phyloP scores from a whole-genome alignment of 92 coral and sea anemone genomes.

The Parazoanthus swiftii region DNA sequence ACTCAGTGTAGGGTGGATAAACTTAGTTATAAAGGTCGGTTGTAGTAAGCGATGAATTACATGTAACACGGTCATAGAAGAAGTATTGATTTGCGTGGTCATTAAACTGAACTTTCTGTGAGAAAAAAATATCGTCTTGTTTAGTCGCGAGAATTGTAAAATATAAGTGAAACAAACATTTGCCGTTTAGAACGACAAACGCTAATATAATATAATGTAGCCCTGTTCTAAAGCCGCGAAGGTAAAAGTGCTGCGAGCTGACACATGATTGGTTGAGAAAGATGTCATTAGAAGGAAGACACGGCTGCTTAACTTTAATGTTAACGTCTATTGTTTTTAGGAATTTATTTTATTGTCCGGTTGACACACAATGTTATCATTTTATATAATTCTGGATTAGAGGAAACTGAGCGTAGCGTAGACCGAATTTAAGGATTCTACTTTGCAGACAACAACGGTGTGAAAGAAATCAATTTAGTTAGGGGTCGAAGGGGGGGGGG shows the following conservation, averaged over 20 bases:
- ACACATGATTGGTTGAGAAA: slow-evolving; percentile 19
- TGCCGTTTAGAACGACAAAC: neutral
- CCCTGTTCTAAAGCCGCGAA: too few species aligned
- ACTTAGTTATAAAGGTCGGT: too few species aligned
- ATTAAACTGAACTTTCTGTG: neutral
- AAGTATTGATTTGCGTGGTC: neutral
- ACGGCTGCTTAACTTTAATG: neutral
- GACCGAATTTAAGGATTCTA: too few species aligned
- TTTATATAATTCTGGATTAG: too few species aligned
- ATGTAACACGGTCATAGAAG: too few species aligned
- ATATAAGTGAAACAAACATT: neutral
- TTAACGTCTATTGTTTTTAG: neutral
- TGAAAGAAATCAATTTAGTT: too few species aligned
- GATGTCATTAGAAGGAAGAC: neutral
- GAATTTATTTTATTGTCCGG: neutral
- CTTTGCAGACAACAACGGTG: too few species aligned
- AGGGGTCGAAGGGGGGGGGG: too few species aligned
- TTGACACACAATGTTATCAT: neutral
- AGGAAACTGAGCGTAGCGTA: too few species aligned
- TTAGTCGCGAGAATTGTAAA: neutral
- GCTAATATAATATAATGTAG: too few species aligned
- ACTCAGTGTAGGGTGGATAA: too few species aligned
- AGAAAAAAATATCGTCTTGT: neutral
- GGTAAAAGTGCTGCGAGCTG: neutral
- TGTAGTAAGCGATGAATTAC: too few species aligned